Conservation (phyloP, 2,113 vertebrate species). For the Hepsetus odoe region DNA sequence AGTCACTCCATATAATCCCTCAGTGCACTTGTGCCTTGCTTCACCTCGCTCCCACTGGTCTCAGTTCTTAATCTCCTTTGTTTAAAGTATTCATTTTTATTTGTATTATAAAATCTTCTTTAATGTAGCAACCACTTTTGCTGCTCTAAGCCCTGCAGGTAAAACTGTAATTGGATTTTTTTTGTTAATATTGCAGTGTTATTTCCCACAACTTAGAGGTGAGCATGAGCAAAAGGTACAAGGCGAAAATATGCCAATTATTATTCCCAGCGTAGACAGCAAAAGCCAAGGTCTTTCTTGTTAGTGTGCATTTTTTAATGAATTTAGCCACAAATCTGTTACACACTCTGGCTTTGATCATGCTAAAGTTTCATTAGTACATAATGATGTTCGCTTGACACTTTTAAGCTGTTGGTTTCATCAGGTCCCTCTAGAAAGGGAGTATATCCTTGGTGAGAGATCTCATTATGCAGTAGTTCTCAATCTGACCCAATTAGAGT, state of each 20-base stretch:
- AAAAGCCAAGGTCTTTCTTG: not conserved
- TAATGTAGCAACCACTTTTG: not conserved
- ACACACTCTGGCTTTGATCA: not conserved
- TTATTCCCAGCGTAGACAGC: not conserved
- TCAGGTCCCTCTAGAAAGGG: not conserved
- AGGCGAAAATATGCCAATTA: not conserved
- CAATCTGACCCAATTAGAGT: not conserved
- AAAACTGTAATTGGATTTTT: constrained; percentile 18
- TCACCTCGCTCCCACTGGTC: constrained; percentile 34
- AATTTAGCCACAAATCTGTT: not conserved
- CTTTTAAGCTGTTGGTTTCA: not conserved
- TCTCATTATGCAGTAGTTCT: not conserved
- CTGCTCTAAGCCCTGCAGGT: constrained; percentile 15
- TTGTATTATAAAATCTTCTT: constrained; percentile 44
- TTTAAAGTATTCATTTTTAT: constrained; percentile 40
- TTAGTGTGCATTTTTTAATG: not conserved
- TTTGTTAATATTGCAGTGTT: constrained; percentile 18
- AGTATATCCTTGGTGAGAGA: not conserved
- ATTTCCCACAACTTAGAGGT: not conserved
- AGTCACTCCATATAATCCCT: constrained; percentile 35
- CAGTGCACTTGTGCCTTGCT: constrained; percentile 24
- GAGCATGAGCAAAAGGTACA: not conserved
- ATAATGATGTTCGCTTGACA: not conserved
- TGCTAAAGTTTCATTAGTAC: not conserved
- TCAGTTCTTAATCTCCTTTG: constrained; percentile 41